A percentile compares a stretch with the other conserved stretches of the same genome.
phyloP scores from a whole-genome alignment of 2,797 vertebrate species.

The Benthosema pterotum region DNA sequence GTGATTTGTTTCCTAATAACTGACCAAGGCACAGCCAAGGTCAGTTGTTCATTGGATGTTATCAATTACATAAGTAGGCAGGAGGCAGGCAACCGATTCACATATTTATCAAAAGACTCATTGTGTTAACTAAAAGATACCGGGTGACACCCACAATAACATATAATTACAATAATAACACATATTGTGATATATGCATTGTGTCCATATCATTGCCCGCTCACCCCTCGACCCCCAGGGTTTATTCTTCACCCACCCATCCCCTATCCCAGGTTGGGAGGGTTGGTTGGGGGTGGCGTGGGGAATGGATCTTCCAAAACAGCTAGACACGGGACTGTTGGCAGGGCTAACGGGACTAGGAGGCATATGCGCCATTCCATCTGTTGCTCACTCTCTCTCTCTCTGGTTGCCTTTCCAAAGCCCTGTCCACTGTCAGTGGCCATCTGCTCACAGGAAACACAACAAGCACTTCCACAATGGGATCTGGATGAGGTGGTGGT shows the following conservation, averaged over 20 bases:
- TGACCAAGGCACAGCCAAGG: too few relatives aligned
- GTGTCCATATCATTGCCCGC: slow-evolving; percentile 5
- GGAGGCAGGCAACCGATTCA: too few relatives aligned
- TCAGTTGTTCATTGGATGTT: too few relatives aligned
- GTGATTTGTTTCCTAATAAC: too few relatives aligned
- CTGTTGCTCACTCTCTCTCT: slow-evolving; percentile 82
- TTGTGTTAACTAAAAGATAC: too few relatives aligned
- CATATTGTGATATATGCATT: background rate
- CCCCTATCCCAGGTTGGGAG: too few relatives aligned
- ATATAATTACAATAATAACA: too few relatives aligned
- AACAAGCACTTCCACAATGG: slow-evolving; percentile 74
- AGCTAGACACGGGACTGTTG: slow-evolving; percentile 82
- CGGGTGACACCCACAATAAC: too few relatives aligned
- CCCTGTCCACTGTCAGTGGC: slow-evolving; percentile 80
- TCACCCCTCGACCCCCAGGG: slow-evolving; percentile 1
- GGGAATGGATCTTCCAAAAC: slow-evolving; percentile 74
- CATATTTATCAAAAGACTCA: too few relatives aligned
- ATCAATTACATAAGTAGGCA: too few relatives aligned
- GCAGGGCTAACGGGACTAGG: slow-evolving; percentile 76
- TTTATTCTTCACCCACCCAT: slow-evolving; percentile 51
- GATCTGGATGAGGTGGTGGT: slow-evolving; percentile 74
- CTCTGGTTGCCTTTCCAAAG: slow-evolving; percentile 77
- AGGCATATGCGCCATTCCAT: slow-evolving; percentile 82
- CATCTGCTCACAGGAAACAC: slow-evolving; percentile 83
- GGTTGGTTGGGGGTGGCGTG: too few relatives aligned